Conservation (phyloP, 2,797 vertebrate genomes). For the Sebastes aleutianus region DNA sequence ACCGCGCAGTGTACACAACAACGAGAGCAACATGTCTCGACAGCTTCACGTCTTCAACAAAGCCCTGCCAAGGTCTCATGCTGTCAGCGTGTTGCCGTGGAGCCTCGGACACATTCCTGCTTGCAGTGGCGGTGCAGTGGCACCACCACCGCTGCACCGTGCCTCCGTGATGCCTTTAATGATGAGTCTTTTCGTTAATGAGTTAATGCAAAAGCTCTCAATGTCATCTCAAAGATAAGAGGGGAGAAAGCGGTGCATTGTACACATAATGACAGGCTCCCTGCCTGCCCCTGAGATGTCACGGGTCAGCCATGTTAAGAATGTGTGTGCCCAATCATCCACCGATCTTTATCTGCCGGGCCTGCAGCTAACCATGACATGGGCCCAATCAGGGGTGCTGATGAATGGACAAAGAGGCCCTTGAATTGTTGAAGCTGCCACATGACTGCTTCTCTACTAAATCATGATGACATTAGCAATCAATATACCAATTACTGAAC, state of each 20-base stretch:
- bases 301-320: constrained; percentile 99
- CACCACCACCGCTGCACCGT: constrained; percentile 42
- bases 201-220: constrained; percentile 98
- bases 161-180: constrained; percentile 84
- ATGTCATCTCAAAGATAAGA: constrained; percentile 98
- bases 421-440: constrained; percentile 88
- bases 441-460: constrained; percentile 89
- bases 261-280: constrained; percentile 94
- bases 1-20: neutral
- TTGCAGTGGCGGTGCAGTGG: constrained; percentile 47
- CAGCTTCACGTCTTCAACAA: constrained; percentile 29
- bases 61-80: constrained; percentile 32
- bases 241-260: constrained; percentile 94
- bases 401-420: constrained; percentile 97
- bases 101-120: constrained; percentile 66
- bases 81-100: constrained; percentile 31
- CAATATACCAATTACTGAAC: constrained; percentile 94
- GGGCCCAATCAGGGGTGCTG: constrained; percentile 91
- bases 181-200: constrained; percentile 96
- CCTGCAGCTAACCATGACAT: constrained; percentile 94
- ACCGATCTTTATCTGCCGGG: constrained; percentile 96
- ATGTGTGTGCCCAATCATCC: constrained; percentile 99
- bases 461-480: constrained; percentile 96
- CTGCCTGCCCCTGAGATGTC: constrained; percentile 92
- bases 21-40: constrained; percentile 6